Evolutionary conservation across 2,888 invertebrate species (phyloP).

Genomic region (Phyto melanocephala): DNA sequence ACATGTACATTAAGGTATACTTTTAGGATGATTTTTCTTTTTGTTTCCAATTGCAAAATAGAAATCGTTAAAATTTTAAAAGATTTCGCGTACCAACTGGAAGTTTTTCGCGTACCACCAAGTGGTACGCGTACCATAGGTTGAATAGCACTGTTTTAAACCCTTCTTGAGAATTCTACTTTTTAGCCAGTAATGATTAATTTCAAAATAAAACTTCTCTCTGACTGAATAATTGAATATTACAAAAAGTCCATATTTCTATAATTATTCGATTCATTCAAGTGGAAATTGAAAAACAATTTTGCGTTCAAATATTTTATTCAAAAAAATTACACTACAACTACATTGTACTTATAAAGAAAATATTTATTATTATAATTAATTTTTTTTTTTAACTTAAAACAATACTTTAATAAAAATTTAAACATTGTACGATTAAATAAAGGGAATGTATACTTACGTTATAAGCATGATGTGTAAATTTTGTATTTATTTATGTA

Average conservation of each 20-base stretch:
- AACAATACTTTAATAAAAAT: neutral
- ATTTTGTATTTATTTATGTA: constrained; percentile 43
- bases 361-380: constrained; percentile 5
- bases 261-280: constrained; percentile 45
- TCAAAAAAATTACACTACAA: neutral
- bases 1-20: no score
- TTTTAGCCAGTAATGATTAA: no score
- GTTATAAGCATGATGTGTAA: constrained; percentile 69
- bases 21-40: no score
- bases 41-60: no score
- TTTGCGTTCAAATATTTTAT: constrained; percentile 44
- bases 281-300: constrained; percentile 39
- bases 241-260: neutral
- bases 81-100: no score
- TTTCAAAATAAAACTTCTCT: neutral
- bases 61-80: no score
- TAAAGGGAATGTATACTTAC: constrained; percentile 69
- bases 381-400: neutral
- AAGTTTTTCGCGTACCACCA: no score
- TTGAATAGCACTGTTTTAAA: no score
- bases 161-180: no score
- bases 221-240: neutral
- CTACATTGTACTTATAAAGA: neutral
- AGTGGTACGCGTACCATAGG: no score
- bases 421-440: neutral